These are phyloP conservation scores for Glossophaga mutica DNA, from an alignment of 2,797 vertebrate species.

Conservation along the genomic window DNA sequence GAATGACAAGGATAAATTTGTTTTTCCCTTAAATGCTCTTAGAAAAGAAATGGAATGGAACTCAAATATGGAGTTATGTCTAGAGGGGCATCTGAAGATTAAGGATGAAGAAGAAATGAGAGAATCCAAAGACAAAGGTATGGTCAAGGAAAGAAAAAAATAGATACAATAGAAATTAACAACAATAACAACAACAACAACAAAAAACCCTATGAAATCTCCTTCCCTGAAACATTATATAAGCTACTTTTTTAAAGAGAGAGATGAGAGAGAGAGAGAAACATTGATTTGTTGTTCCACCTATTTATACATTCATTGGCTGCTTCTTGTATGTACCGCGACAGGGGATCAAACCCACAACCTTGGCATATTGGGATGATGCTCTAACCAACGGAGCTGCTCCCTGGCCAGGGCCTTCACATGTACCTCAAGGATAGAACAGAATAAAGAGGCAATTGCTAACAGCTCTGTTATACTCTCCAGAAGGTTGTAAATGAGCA, in stretches of 20 bases:
- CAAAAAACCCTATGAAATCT: background rate
- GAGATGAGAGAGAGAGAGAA: background rate
- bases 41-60: conserved; percentile 39
- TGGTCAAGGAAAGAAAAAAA: background rate
- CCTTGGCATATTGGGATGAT: background rate
- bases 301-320: background rate
- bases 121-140: background rate
- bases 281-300: background rate
- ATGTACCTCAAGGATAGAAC: background rate
- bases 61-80: background rate
- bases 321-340: background rate
- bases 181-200: background rate
- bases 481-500: background rate
- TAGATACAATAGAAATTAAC: background rate
- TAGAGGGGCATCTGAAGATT: background rate
- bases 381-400: background rate
- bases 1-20: conserved; percentile 70
- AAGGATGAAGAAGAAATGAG: background rate
- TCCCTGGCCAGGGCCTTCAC: background rate
- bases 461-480: background rate
- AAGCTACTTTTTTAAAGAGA: background rate
- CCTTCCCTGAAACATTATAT: background rate
- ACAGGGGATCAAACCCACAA: background rate
- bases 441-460: background rate
- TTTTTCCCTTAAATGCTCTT: conserved; percentile 57